These are phyloP conservation scores for Portevinia maculata DNA, from an alignment of 2,888 invertebrate genomes.

Conservation along the genomic window DNA sequence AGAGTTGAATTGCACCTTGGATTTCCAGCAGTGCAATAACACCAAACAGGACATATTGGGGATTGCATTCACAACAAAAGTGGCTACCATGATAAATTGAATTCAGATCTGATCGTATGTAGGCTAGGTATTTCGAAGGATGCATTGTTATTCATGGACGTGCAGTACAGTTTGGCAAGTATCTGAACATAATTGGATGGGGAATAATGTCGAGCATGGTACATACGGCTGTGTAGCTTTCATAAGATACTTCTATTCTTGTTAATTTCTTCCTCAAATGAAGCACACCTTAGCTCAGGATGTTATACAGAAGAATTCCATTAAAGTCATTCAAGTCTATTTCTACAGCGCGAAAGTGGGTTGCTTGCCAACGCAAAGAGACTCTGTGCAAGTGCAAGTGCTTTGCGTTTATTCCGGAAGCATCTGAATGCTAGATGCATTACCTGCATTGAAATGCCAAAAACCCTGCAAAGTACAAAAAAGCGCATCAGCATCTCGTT, in stretches of 20 bases:
- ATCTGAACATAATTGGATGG: neutral
- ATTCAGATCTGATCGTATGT: slow-evolving; percentile 50
- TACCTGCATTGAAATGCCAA: slow-evolving; percentile 25
- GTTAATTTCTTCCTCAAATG: neutral
- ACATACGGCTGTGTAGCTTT: too few species aligned
- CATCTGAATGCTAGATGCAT: slow-evolving; percentile 13
- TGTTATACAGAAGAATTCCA: slow-evolving; percentile 22
- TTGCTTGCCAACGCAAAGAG: slow-evolving; percentile 4
- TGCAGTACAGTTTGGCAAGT: slow-evolving; percentile 13
- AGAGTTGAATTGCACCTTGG: slow-evolving; percentile 34
- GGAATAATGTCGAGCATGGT: neutral
- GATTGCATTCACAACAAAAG: slow-evolving; percentile 40
- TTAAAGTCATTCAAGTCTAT: slow-evolving; percentile 23
- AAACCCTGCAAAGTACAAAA: slow-evolving; percentile 18
- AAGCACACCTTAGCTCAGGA: slow-evolving; percentile 23
- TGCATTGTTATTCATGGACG: neutral
- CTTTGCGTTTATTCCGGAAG: slow-evolving; percentile 38
- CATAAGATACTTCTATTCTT: neutral
- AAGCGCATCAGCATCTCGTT: slow-evolving; percentile 38
- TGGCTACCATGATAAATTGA: slow-evolving; percentile 29
- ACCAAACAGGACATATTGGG: slow-evolving; percentile 49
- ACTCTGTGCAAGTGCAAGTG: neutral
- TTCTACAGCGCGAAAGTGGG: slow-evolving; percentile 18
- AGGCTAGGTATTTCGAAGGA: slow-evolving; percentile 25
- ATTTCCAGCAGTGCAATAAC: slow-evolving; percentile 37